A percentile compares a stretch with the other conserved stretches of the same genome.
phyloP scores from a whole-genome alignment of 1,140 invertebrate genomes.

The Oscheius sp. region DNA sequence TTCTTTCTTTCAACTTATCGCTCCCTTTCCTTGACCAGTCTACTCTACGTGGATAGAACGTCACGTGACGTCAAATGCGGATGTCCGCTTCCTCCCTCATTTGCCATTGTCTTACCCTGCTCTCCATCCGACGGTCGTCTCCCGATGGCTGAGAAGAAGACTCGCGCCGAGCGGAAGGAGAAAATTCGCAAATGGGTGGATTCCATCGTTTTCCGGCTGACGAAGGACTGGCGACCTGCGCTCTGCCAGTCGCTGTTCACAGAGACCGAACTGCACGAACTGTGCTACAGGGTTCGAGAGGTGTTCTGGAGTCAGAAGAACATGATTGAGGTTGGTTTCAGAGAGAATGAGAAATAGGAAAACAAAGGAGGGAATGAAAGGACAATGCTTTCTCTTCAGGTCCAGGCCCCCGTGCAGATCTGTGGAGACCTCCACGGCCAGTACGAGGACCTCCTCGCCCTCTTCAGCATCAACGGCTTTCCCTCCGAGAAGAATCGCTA shows the following conservation, averaged over 20 bases:
- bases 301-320: slow-evolving; percentile 43
- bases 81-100: no score
- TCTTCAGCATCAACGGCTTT: slow-evolving; percentile 65
- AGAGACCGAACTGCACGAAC: slow-evolving; percentile 44
- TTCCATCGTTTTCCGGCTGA: slow-evolving; percentile 29
- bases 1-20: no score
- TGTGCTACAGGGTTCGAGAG: slow-evolving; percentile 48
- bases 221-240: slow-evolving; percentile 42
- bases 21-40: no score
- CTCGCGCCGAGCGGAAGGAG: background rate
- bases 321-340: background rate
- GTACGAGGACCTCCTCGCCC: slow-evolving; percentile 65
- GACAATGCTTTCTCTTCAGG: slow-evolving; percentile 48
- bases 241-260: slow-evolving; percentile 43
- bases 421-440: slow-evolving; percentile 67
- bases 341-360: no score
- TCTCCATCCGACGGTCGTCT: no score
- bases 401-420: slow-evolving; percentile 57
- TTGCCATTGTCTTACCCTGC: no score
- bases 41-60: no score
- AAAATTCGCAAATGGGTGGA: slow-evolving; percentile 22
- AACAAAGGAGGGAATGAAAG: no score
- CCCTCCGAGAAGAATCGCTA: slow-evolving; percentile 57
- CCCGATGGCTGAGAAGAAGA: no score
- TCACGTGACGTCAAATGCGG: no score